phyloP scores from a whole-genome alignment of 2,888 invertebrate species.

The Ochropleura plecta region DNA sequence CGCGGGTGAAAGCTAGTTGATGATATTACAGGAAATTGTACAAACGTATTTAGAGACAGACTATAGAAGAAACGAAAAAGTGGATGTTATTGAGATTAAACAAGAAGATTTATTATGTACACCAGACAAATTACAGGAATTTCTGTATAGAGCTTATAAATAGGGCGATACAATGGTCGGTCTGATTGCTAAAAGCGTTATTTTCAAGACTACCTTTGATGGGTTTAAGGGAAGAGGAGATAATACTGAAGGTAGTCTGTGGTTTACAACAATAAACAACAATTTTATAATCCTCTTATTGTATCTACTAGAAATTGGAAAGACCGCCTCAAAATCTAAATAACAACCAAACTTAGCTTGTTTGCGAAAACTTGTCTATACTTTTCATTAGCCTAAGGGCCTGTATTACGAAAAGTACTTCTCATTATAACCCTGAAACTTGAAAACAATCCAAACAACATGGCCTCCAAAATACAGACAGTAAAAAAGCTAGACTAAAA shows the following conservation, averaged over 20 bases:
- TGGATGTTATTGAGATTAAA: background rate
- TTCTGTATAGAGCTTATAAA: too few relatives aligned
- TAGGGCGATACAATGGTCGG: too few relatives aligned
- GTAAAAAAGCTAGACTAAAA: constrained; percentile 21
- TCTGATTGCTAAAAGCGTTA: too few relatives aligned
- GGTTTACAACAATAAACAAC: too few relatives aligned
- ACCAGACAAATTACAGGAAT: too few relatives aligned
- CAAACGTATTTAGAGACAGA: too few relatives aligned
- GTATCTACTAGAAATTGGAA: background rate
- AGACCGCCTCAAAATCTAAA: background rate
- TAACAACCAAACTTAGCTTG: background rate
- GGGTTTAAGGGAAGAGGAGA: too few relatives aligned
- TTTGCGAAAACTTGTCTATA: constrained; percentile 2
- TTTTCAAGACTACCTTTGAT: too few relatives aligned
- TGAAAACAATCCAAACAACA: background rate
- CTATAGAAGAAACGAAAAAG: background rate
- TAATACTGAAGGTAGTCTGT: too few relatives aligned
- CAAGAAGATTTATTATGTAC: background rate
- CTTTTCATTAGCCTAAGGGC: background rate
- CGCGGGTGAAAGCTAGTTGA: too few relatives aligned
- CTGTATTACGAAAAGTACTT: background rate
- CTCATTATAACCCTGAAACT: constrained; percentile 2
- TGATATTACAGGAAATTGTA: background rate
- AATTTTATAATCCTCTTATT: background rate
- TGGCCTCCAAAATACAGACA: constrained; percentile 12